Evolutionary conservation across 2,113 vertebrate genomes (phyloP).

Genomic region (Oplegnathus fasciatus): DNA sequence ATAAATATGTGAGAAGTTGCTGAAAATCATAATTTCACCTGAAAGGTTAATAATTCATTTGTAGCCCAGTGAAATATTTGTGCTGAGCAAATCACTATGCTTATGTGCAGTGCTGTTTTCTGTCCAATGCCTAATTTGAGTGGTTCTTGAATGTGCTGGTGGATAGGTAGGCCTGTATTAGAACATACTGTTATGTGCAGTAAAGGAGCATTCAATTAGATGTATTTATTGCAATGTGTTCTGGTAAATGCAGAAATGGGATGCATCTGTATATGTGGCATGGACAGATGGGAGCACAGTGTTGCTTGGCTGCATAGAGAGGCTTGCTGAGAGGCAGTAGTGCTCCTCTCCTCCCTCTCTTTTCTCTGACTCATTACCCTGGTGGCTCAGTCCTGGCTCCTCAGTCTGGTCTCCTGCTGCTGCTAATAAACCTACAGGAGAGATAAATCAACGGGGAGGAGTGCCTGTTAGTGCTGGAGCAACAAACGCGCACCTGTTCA

Average conservation of each 20-base stretch:
- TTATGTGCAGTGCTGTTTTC: constrained; percentile 1
- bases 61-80: not conserved
- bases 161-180: not conserved
- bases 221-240: constrained; percentile 2
- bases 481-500: constrained; percentile 81
- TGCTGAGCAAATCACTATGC: not conserved
- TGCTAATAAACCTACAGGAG: constrained; percentile 99
- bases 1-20: not conserved
- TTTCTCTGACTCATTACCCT: constrained; percentile 99
- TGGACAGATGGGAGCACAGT: constrained; percentile 78
- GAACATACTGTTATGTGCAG: not conserved
- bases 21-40: not conserved
- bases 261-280: constrained; percentile 65
- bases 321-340: constrained; percentile 91
- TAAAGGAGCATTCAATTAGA: not conserved
- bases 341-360: constrained; percentile 81
- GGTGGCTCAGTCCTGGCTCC: constrained; percentile 95
- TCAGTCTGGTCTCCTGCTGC: constrained; percentile 95
- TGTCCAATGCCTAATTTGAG: not conserved
- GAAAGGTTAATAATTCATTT: not conserved
- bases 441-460: constrained; percentile 99
- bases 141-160: not conserved
- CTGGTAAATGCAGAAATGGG: constrained; percentile 54
- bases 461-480: constrained; percentile 96
- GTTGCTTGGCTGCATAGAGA: constrained; percentile 83